Conservation (phyloP, 2,113 vertebrate genomes). For the Danionella cerebrum region DNA sequence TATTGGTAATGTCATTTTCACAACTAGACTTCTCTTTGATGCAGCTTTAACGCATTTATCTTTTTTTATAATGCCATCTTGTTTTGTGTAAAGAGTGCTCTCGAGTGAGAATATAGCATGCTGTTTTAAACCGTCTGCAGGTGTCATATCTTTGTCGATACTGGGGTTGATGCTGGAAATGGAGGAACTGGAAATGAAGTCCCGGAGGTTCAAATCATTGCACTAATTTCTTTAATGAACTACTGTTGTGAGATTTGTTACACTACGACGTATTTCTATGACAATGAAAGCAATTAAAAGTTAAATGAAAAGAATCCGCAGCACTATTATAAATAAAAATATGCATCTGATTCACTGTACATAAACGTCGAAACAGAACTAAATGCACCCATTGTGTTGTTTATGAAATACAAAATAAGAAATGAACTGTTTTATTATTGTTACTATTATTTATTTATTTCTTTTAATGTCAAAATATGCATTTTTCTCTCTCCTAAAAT, state of each 20-base stretch:
- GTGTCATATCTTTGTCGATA: constrained; percentile 28
- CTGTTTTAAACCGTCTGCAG: constrained; percentile 23
- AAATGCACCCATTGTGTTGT: constrained; percentile 64
- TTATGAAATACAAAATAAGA: constrained; percentile 70
- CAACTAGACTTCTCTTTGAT: constrained; percentile 4
- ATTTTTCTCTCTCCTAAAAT: constrained; percentile 30
- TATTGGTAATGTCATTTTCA: constrained; percentile 2
- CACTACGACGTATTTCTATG: constrained; percentile 48
- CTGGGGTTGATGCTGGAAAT: constrained; percentile 30
- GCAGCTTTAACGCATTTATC: constrained; percentile 27
- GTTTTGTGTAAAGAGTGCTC: constrained; percentile 25
- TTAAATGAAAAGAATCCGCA: neutral
- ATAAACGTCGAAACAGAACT: constrained; percentile 54
- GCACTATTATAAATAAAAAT: neutral
- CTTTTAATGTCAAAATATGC: constrained; percentile 39
- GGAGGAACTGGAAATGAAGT: constrained; percentile 52
- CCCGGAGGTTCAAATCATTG: constrained; percentile 72
- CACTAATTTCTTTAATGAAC: constrained; percentile 78
- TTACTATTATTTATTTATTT: constrained; percentile 68
- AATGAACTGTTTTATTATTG: constrained; percentile 59
- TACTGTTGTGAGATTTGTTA: constrained; percentile 76
- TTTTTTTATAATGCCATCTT: constrained; percentile 1
- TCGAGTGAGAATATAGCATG: constrained; percentile 42
- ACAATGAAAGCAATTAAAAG: neutral
- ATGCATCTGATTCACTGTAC: neutral